phyloP scores from a whole-genome alignment of 2,888 invertebrate genomes.

The Lymantria monacha region DNA sequence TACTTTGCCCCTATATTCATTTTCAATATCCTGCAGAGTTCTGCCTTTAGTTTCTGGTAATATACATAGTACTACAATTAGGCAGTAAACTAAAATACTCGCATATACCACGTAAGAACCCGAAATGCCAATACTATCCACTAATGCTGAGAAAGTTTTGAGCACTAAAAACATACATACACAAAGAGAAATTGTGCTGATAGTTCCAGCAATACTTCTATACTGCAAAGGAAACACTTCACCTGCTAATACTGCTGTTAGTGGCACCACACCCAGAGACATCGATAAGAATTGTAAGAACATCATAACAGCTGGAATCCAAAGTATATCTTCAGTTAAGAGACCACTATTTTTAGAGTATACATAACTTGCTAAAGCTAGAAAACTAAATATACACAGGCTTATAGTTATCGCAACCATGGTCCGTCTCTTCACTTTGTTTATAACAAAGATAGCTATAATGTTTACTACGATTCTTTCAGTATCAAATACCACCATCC shows the following conservation, averaged over 20 bases:
- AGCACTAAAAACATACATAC: background rate
- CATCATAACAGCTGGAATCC: background rate
- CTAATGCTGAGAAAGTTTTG: background rate
- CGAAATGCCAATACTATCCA: background rate
- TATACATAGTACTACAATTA: conserved; percentile 41
- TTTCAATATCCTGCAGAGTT: conserved; percentile 85
- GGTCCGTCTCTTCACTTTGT: conserved; percentile 45
- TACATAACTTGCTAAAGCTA: background rate
- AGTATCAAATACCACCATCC: conserved; percentile 23
- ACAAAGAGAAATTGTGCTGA: background rate
- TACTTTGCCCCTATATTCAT: conserved; percentile 62
- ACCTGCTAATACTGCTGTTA: conserved; percentile 83
- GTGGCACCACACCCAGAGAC: background rate
- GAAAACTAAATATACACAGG: background rate
- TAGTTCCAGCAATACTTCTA: conserved; percentile 68
- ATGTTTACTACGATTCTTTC: conserved; percentile 77
- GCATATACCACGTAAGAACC: background rate
- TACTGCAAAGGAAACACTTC: conserved; percentile 83
- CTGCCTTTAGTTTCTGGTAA: conserved; percentile 86
- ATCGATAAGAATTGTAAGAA: background rate
- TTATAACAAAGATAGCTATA: conserved; percentile 76
- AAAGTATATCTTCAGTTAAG: background rate
- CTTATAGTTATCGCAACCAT: background rate
- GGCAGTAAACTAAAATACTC: background rate
- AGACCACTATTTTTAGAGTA: background rate